Conservation (phyloP, 2,888 invertebrate species). For the Heliconius charithonia region DNA sequence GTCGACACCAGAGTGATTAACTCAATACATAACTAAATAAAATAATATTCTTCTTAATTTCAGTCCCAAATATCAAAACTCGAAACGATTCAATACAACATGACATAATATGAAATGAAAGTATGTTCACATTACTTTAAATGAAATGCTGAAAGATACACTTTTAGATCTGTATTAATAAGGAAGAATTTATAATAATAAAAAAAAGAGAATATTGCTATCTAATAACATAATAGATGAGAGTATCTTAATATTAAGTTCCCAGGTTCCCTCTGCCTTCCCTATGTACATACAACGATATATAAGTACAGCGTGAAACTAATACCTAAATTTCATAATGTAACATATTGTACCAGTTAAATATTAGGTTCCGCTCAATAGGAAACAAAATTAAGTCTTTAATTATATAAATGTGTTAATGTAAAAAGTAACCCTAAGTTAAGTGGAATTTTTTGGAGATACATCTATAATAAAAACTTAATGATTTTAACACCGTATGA, state of each 20-base stretch:
- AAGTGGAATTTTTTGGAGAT: slow-evolving; percentile 13
- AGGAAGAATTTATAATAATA: neutral
- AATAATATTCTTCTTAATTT: neutral
- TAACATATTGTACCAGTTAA: neutral
- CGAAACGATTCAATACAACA: too few species aligned
- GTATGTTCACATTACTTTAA: too few species aligned
- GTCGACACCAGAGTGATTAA: too few species aligned
- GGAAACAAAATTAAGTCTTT: neutral
- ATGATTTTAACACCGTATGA: slow-evolving; percentile 37
- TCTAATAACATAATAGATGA: neutral
- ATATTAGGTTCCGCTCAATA: neutral
- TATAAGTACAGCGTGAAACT: neutral
- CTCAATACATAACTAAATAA: neutral
- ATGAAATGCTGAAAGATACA: too few species aligned
- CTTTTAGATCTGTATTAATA: too few species aligned
- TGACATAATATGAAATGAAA: too few species aligned
- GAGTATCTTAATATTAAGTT: too few species aligned
- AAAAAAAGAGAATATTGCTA: neutral
- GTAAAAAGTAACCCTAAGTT: neutral
- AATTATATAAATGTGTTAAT: slow-evolving; percentile 4
- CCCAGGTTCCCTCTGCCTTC: too few species aligned
- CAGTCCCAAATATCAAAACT: too few species aligned
- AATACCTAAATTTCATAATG: neutral
- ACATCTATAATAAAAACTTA: slow-evolving; percentile 49
- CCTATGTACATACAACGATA: neutral